These are phyloP conservation scores for Drosophila funebris DNA, from an alignment of 1,140 invertebrate genomes.

Conservation along the genomic window DNA sequence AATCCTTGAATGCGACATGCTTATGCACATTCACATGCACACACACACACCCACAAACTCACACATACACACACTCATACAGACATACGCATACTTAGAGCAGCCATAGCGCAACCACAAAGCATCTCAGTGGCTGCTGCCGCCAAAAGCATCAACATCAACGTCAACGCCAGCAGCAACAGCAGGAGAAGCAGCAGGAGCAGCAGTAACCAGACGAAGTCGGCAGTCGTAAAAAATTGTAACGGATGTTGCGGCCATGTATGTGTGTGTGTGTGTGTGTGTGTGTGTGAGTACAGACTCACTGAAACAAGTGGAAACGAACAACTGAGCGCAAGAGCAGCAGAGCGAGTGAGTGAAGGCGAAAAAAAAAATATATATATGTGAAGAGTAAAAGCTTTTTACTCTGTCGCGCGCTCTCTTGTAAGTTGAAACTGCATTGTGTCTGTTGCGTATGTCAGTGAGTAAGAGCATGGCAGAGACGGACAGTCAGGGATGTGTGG, in stretches of 20 bases:
- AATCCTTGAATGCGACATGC: slow-evolving; percentile 77
- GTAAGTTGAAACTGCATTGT: slow-evolving; percentile 62
- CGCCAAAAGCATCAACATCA: slow-evolving; percentile 67
- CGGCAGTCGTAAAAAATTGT: slow-evolving; percentile 77
- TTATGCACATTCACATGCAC: slow-evolving; percentile 29
- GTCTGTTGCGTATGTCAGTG: slow-evolving; percentile 37
- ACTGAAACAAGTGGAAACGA: slow-evolving; percentile 77
- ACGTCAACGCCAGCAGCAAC: slow-evolving; percentile 57
- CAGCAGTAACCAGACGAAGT: slow-evolving; percentile 33
- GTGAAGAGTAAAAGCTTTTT: slow-evolving; percentile 23
- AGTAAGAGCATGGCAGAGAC: not conserved
- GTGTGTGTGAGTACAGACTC: not conserved
- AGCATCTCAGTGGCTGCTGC: slow-evolving; percentile 54
- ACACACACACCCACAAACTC: no score
- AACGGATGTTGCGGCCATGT: slow-evolving; percentile 79
- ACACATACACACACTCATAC: slow-evolving; percentile 12
- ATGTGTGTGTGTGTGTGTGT: slow-evolving; percentile 26
- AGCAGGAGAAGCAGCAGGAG: slow-evolving; percentile 4
- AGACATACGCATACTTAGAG: slow-evolving; percentile 23
- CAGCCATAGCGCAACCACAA: slow-evolving; percentile 42
- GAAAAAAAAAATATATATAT: not conserved
- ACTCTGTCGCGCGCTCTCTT: slow-evolving; percentile 47
- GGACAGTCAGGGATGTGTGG: not conserved
- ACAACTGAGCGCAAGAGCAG: slow-evolving; percentile 24
- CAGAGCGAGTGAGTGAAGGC: no score